These are phyloP conservation scores for Alloscopus bannaensis DNA, from an alignment of 2,888 invertebrate species.

Conservation along the genomic window DNA sequence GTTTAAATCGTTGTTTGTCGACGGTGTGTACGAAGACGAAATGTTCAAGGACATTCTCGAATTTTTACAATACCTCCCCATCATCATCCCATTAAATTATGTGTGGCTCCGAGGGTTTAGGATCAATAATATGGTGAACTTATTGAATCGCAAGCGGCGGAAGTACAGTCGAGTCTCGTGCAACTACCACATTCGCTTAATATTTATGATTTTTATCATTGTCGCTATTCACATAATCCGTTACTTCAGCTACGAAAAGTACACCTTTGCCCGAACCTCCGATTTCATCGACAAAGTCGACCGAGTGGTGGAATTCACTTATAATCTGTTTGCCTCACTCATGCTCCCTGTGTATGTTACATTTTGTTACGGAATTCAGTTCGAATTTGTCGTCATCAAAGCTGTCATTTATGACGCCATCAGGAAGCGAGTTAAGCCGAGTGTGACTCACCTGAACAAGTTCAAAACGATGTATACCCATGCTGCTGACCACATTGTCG, in stretches of 20 bases:
- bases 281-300: not conserved
- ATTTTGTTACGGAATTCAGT: conserved; percentile 63
- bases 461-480: conserved; percentile 64
- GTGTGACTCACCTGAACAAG: conserved; percentile 41
- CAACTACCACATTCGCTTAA: conserved; percentile 1
- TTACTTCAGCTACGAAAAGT: conserved; percentile 41
- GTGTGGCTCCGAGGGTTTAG: conserved; percentile 62
- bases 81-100: conserved; percentile 53
- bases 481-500: conserved; percentile 60
- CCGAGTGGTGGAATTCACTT: conserved; percentile 1
- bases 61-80: conserved; percentile 37
- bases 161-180: conserved; percentile 25
- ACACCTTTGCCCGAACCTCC: not conserved
- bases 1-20: conserved; percentile 41
- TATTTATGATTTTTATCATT: conserved; percentile 39
- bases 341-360: conserved; percentile 64
- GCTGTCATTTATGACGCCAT: conserved; percentile 54
- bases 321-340: conserved; percentile 30
- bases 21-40: conserved; percentile 25
- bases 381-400: conserved; percentile 54
- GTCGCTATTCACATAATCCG: conserved; percentile 40
- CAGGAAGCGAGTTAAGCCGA: conserved; percentile 34
- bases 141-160: conserved; percentile 19
- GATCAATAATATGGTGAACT: conserved; percentile 40
- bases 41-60: conserved; percentile 3